Evolutionary conservation across 2,113 vertebrate species (phyloP).

Genomic region (Vidua chalybeata): DNA sequence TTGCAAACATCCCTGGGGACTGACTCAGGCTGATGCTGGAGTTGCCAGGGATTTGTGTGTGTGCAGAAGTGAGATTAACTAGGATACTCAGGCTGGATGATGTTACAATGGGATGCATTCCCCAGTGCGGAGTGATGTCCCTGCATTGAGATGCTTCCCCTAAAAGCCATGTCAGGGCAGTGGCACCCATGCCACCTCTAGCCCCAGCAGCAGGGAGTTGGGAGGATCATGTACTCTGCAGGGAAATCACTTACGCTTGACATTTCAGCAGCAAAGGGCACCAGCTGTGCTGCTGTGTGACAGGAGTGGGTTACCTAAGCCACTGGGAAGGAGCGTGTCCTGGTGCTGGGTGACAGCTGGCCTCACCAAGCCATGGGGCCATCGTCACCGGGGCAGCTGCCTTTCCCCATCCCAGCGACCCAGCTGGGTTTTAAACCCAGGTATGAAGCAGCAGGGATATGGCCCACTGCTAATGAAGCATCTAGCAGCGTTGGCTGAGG

Average conservation of each 20-base stretch:
- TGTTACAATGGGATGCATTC: background rate
- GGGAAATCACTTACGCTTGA: slow-evolving; percentile 54
- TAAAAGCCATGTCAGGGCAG: background rate
- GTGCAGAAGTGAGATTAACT: background rate
- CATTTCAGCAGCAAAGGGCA: slow-evolving; percentile 55
- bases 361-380: background rate
- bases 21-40: background rate
- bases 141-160: background rate
- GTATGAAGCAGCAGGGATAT: background rate
- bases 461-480: accelerated
- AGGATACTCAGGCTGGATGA: background rate
- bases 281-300: slow-evolving; percentile 13
- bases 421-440: background rate
- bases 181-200: background rate
- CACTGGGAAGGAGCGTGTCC: background rate
- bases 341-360: background rate
- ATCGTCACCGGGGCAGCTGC: accelerated
- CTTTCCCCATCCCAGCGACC: background rate
- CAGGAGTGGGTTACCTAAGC: background rate
- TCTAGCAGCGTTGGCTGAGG: accelerated
- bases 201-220: accelerated
- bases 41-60: background rate
- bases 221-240: background rate
- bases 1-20: background rate
- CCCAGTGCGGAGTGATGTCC: background rate